Evolutionary conservation across 2,113 vertebrate genomes (phyloP).

Genomic region (Phylloscopus whistleri): DNA sequence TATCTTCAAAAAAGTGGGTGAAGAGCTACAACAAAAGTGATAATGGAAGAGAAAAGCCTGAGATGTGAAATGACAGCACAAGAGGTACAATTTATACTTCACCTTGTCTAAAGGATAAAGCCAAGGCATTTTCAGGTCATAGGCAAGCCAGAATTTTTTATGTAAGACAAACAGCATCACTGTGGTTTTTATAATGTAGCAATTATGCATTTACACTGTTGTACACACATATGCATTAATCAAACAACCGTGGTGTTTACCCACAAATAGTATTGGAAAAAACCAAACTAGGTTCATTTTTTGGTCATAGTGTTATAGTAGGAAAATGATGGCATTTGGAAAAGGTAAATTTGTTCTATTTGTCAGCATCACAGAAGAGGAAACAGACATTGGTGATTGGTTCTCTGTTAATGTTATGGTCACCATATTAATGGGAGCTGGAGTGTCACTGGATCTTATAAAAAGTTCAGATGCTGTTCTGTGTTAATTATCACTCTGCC

Average conservation of each 20-base stretch:
- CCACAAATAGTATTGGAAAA: background rate
- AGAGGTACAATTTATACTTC: background rate
- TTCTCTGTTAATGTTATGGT: background rate
- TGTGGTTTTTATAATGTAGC: background rate
- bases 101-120: background rate
- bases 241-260: background rate
- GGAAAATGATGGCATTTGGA: background rate
- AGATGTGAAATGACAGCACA: conserved; percentile 5
- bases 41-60: conserved; percentile 27
- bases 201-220: background rate
- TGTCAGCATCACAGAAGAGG: background rate
- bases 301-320: background rate
- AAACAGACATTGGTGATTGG: background rate
- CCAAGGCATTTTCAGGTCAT: conserved; percentile 5
- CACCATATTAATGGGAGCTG: background rate
- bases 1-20: conserved; percentile 28
- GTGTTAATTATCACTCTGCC: background rate
- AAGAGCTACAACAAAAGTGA: conserved; percentile 27
- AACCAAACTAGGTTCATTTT: background rate
- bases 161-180: background rate
- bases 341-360: background rate
- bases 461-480: background rate
- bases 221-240: background rate
- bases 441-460: background rate
- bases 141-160: background rate